These are phyloP conservation scores for Austrofundulus limnaeus DNA, from an alignment of 2,113 vertebrate species.

Conservation along the genomic window DNA sequence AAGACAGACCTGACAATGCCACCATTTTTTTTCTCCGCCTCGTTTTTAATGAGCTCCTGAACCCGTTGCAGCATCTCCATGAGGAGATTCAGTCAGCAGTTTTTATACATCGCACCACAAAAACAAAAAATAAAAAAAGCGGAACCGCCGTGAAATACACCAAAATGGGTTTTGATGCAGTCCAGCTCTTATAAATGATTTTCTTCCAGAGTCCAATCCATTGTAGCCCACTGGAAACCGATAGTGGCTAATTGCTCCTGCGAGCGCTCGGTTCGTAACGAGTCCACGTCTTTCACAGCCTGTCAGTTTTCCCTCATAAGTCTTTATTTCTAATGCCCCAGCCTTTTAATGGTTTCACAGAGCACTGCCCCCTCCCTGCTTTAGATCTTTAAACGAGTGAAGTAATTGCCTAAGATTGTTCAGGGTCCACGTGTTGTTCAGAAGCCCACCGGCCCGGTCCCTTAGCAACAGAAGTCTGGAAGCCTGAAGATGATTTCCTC, in stretches of 20 bases:
- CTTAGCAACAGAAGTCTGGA: constrained; percentile 52
- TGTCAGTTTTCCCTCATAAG: constrained; percentile 19
- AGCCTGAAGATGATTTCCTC: constrained; percentile 32
- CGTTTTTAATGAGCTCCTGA: constrained; percentile 71
- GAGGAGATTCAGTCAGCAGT: constrained; percentile 49
- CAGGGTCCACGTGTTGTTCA: constrained; percentile 35
- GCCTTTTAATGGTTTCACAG: constrained; percentile 46
- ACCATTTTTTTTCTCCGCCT: constrained; percentile 17
- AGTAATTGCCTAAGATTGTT: constrained; percentile 57
- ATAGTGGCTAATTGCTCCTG: constrained; percentile 63
- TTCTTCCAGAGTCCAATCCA: too few relatives aligned
- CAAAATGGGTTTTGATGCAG: constrained; percentile 36
- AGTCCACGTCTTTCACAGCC: constrained; percentile 40
- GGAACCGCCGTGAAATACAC: constrained; percentile 34
- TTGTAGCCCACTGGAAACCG: constrained; percentile 52
- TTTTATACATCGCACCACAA: constrained; percentile 58
- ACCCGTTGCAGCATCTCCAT: constrained; percentile 47
- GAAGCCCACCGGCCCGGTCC: constrained; percentile 37
- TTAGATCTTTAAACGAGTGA: constrained; percentile 57
- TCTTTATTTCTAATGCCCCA: constrained; percentile 36
- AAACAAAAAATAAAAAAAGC: constrained; percentile 32
- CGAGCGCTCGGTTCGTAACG: constrained; percentile 44
- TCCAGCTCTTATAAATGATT: constrained; percentile 58
- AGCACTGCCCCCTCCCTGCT: constrained; percentile 6
- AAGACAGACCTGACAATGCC: constrained; percentile 60